phyloP scores from a whole-genome alignment of 1,140 invertebrate genomes.

The Hylyphantes graminicola region DNA sequence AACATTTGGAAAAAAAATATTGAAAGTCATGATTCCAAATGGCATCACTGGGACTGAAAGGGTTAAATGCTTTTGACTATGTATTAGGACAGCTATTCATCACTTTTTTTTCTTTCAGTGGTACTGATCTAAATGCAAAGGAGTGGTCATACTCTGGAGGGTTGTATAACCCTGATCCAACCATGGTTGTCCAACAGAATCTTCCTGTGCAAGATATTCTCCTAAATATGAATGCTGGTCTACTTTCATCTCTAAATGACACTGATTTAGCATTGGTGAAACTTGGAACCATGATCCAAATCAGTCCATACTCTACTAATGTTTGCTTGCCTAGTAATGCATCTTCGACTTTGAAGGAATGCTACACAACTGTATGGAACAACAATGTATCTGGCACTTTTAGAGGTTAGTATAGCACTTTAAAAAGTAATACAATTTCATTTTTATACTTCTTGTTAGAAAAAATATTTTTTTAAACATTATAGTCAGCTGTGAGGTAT shows the following conservation, averaged over 20 bases:
- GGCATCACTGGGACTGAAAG: too few relatives aligned
- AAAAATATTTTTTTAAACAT: too few relatives aligned
- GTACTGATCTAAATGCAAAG: slow-evolving; percentile 9
- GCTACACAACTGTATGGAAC: slow-evolving; percentile 40
- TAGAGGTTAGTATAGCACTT: neutral
- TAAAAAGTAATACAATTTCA: neutral
- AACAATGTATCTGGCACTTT: neutral
- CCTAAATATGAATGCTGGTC: neutral
- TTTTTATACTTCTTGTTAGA: too few relatives aligned
- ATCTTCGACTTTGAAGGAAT: neutral
- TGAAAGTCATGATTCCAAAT: too few relatives aligned
- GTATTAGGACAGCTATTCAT: neutral
- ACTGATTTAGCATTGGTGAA: slow-evolving; percentile 28
- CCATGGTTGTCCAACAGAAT: slow-evolving; percentile 2
- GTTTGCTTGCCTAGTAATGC: slow-evolving; percentile 15
- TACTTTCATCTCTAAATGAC: slow-evolving; percentile 9
- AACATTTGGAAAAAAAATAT: too few relatives aligned
- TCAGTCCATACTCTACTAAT: slow-evolving; percentile 4
- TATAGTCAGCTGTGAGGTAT: too few relatives aligned
- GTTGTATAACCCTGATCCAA: neutral
- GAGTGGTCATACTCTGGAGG: slow-evolving; percentile 37
- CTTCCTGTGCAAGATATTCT: slow-evolving; percentile 32
- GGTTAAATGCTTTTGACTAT: too few relatives aligned
- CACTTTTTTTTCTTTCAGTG: slow-evolving; percentile 10
- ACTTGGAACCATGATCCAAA: slow-evolving; percentile 9